Base-by-base conservation (phyloP, 2,797 vertebrate genomes). In the Manis crassicaudata region DNA sequence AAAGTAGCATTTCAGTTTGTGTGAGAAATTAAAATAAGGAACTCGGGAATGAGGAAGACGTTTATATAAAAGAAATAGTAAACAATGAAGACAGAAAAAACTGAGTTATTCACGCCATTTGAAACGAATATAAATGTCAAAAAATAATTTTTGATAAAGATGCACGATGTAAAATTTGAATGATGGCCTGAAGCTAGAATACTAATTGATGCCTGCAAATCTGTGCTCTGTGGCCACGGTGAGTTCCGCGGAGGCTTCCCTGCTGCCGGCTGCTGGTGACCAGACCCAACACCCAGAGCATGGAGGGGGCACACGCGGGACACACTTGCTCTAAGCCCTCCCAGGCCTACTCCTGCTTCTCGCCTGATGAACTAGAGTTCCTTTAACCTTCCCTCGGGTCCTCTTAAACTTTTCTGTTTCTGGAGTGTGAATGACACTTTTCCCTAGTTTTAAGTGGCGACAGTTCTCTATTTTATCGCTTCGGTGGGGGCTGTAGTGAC, bases 1-100 rank as follows among this genome's bases (percentile, higher is more conserved):
- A 35, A 65, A 92, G 65, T 20, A 85, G 37, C 63, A 27, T 88
- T 88, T 92, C 77, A 75, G 52, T 37, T 46, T 25, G 18, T 75
- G 81, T 90, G 63, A 94, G 85, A 97, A 83, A 80, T 76, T 43
- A 88, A 90, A 89, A 58, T 21, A 92, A 70, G 43, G 54, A 93
- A 85, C 43, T 85, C 52, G 18, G 14, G 67, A 73, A 86, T 13
- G 18, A 82, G 68, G 50, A 85, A 77, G 67, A 56, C 3, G 0
- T 87, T 82, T 58, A 52, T 5, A 18, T 13, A 54, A 82, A 87
- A 89, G 17, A 94, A 80, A 81, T 13, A 56, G 37, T 50, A 40
- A 93, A 67, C 73, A 65, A 25, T 0, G 3, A 76, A 90, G 81
- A 75, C 32, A 56, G 37, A 58, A 87, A 94, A 84, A 23, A 50